A percentile compares a stretch with the other conserved stretches of the same genome.
phyloP scores from a whole-genome alignment of 2,113 vertebrate species.

The Montifringilla adamsi region DNA sequence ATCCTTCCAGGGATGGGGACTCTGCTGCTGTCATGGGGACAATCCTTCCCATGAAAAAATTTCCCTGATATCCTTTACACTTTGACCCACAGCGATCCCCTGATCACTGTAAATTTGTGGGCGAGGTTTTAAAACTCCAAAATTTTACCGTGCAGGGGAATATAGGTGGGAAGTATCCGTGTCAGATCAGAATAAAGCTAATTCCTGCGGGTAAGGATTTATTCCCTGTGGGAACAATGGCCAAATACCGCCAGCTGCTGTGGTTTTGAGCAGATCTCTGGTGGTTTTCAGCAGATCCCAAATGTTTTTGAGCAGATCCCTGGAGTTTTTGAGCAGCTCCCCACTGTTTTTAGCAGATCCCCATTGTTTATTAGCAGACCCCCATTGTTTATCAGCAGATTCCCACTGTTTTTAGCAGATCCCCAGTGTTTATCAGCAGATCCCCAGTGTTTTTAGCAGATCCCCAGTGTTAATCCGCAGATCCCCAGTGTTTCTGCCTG shows the following conservation, averaged over 20 bases:
- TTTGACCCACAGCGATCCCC: rapidly evolving
- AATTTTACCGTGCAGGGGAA: not conserved
- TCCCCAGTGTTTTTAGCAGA: not conserved
- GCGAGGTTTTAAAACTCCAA: not conserved
- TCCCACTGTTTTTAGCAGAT: not conserved
- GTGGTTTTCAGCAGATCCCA: rapidly evolving
- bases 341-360: not conserved
- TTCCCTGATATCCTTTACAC: no score
- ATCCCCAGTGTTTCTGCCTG: not conserved
- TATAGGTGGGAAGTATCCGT: rapidly evolving
- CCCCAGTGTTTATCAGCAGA: not conserved
- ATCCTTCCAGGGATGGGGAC: not conserved
- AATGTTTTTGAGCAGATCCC: not conserved
- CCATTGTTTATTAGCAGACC: not conserved
- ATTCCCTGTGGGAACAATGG: not conserved
- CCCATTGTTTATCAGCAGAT: rapidly evolving
- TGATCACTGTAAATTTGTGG: not conserved
- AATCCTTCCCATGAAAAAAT: not conserved
- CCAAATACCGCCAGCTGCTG: not conserved
- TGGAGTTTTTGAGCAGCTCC: no score
- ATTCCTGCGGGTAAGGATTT: not conserved
- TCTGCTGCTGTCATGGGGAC: not conserved
- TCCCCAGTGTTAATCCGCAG: no score
- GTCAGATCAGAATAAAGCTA: not conserved
- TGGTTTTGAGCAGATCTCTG: not conserved